These are phyloP conservation scores for Pogonognathellus flavescens DNA, from an alignment of 1,140 invertebrate species.

Conservation along the genomic window DNA sequence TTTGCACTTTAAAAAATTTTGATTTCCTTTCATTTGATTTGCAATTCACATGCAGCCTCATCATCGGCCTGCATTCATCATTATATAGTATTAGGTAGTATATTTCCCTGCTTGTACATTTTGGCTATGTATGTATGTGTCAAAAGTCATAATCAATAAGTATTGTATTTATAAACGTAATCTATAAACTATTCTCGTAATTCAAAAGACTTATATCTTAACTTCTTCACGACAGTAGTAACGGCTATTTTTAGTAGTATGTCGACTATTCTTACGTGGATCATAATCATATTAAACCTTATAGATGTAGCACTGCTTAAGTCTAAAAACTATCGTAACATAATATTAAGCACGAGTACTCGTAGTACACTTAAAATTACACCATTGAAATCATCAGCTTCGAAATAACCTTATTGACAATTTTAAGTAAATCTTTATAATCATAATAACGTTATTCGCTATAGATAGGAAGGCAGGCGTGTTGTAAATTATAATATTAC, in stretches of 20 bases:
- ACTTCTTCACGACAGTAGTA: background rate
- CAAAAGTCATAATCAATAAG: conserved; percentile 40
- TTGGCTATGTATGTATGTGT: conserved; percentile 55
- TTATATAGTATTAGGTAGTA: conserved; percentile 37
- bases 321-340: no score
- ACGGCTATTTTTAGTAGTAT: no score
- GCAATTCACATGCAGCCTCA: conserved; percentile 24
- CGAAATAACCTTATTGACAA: no score
- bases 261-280: background rate
- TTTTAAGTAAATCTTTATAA: background rate
- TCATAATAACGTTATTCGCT: background rate
- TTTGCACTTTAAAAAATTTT: conserved; percentile 50
- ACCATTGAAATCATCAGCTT: no score
- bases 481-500: background rate
- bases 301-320: no score
- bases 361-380: no score
- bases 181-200: conserved; percentile 19
- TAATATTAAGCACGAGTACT: no score
- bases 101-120: conserved; percentile 61
- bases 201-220: conserved; percentile 15
- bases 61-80: conserved; percentile 41
- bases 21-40: conserved; percentile 18
- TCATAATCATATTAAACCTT: no score
- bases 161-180: conserved; percentile 39
- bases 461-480: conserved; percentile 33